Evolutionary conservation across 2,888 invertebrate species (phyloP).

Genomic region (Acanthoscelides obtectus): DNA sequence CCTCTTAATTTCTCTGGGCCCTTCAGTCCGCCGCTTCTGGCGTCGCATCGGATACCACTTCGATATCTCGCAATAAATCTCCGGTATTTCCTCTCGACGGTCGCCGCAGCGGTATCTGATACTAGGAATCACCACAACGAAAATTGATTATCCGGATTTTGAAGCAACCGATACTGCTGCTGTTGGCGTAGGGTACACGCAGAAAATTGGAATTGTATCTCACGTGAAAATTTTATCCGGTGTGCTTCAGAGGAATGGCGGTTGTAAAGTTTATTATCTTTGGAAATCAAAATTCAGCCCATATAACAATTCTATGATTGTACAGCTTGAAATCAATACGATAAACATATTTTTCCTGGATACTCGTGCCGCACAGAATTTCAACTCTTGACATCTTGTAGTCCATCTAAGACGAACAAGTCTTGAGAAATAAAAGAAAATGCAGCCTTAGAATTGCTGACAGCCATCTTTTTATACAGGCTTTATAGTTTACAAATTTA

Average conservation of each 20-base stretch:
- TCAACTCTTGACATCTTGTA: too few species aligned
- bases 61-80: not conserved
- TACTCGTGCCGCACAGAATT: too few species aligned
- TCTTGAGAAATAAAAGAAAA: too few species aligned
- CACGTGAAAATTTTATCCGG: not conserved
- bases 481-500: too few species aligned
- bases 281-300: not conserved
- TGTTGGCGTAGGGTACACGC: not conserved
- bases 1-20: too few species aligned
- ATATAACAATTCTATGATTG: too few species aligned
- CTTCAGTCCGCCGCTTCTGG: not conserved
- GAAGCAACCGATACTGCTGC: not conserved
- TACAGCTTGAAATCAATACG: too few species aligned
- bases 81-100: not conserved
- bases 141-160: not conserved
- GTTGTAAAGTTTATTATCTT: not conserved
- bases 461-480: too few species aligned
- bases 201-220: not conserved
- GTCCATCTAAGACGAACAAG: too few species aligned
- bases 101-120: not conserved
- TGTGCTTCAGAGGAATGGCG: not conserved
- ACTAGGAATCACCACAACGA: not conserved
- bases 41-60: not conserved
- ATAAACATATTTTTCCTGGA: too few species aligned
- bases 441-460: too few species aligned